These are phyloP conservation scores for Pristis pectinata DNA, from an alignment of 2,797 vertebrate genomes.

Conservation along the genomic window DNA sequence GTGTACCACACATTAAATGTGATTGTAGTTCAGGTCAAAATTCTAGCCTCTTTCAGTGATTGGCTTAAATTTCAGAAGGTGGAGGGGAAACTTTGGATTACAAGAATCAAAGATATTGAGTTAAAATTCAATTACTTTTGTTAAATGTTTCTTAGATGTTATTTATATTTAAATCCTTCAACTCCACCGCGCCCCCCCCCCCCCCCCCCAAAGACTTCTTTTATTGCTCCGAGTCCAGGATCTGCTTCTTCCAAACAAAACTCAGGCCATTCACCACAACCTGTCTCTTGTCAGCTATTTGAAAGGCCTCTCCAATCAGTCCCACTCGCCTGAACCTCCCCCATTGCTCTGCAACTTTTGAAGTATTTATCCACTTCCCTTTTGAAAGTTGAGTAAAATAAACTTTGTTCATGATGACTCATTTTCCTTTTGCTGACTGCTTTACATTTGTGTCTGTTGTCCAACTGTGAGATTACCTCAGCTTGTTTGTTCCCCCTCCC, in stretches of 20 bases:
- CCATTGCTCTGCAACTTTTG: background rate
- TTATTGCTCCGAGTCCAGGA: background rate
- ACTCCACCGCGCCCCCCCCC: too few relatives aligned
- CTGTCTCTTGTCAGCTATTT: background rate
- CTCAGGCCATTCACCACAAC: background rate
- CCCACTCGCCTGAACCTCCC: background rate
- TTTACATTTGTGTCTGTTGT: too few relatives aligned
- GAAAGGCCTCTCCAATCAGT: background rate
- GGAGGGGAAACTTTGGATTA: background rate
- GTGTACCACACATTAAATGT: background rate
- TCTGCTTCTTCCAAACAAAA: background rate
- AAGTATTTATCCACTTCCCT: background rate
- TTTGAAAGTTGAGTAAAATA: background rate
- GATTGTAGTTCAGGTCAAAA: background rate
- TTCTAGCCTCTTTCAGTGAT: background rate
- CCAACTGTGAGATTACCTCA: too few relatives aligned
- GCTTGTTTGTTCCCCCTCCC: too few relatives aligned
- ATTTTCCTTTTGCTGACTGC: too few relatives aligned
- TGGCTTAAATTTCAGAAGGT: background rate
- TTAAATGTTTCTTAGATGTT: background rate
- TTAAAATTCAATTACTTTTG: background rate
- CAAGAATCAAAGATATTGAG: background rate
- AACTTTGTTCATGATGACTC: too few relatives aligned
- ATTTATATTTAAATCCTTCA: background rate
- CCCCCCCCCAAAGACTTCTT: background rate